Base-by-base conservation (phyloP, 2,797 vertebrate species). In the Gastrophryne carolinensis region DNA sequence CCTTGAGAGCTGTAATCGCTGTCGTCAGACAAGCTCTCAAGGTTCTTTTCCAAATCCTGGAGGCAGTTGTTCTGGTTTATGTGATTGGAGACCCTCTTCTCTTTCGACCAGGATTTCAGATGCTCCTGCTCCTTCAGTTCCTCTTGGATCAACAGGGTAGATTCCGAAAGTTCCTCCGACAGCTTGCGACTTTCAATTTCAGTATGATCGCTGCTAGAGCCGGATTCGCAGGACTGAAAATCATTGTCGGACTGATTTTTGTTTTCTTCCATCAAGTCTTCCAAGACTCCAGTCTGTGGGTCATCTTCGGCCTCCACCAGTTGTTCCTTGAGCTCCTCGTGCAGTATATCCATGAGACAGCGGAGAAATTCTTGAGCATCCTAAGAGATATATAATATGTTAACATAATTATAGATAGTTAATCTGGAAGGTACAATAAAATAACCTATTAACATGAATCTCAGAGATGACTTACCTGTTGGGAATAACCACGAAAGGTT, bases 351-450 rank as follows among this genome's bases (percentile, higher is more conserved):
- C 98, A 99, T 99, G 60, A 99, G 82, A 82, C 98, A 99, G 73
- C 97, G 95, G 79, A 99, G 87, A 86, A 99, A 99, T 84, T 99
- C 98, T 86, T 99, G 98, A 34, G 98, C 98, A 72, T 99, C 98
- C 98, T 99, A 80, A 39, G 13, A 80, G 50, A 60, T 23, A 44
- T 4, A 19, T 19, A n/a, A 10, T 34, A 34, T 19, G 17, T 47
- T n/a, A 1, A 47, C 17, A 47, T 17, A 47, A 4, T n/a, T n/a
- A n/a, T n/a, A n/a, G n/a, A n/a, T n/a, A n/a, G n/a, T 8, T 47
- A 19, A 47, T 47, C 44, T 12, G n/a, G n/a, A n/a, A n/a, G n/a
- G n/a, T 27, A 47, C 12, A 37, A 41, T n/a, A 49, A 15, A 49
- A 30, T 11, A 21, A 5, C 15, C 27, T 2, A 5, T n/a, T n/a